Evolutionary conservation across 1,140 invertebrate genomes (phyloP).

Genomic region (Temnothorax curvispinosus): DNA sequence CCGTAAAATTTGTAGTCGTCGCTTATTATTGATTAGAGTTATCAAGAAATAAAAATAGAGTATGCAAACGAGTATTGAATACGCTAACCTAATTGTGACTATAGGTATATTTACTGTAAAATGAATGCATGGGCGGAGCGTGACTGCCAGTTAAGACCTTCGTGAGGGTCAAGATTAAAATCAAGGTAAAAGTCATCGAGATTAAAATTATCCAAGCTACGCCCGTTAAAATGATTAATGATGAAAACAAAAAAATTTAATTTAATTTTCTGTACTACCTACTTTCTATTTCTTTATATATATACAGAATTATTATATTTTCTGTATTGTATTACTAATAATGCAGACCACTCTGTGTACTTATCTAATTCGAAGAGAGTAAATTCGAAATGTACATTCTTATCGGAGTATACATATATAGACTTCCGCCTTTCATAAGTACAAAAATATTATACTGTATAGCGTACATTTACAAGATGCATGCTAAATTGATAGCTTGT

Average conservation of each 20-base stretch:
- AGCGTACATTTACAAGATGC: conserved; percentile 20
- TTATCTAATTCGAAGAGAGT: neutral
- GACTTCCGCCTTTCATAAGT: neutral
- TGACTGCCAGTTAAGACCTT: neutral
- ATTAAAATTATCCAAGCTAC: neutral
- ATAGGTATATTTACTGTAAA: neutral
- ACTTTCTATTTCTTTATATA: neutral
- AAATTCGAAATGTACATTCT: neutral
- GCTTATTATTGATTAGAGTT: neutral
- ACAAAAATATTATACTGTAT: conserved; percentile 48
- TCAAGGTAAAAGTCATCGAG: neutral
- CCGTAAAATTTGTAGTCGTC: neutral
- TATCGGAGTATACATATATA: neutral
- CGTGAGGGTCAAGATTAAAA: neutral
- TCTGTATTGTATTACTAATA: neutral
- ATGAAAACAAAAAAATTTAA: neutral
- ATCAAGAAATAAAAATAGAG: neutral
- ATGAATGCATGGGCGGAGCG: neutral
- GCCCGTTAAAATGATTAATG: neutral
- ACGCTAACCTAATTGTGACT: neutral
- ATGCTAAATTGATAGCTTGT: neutral
- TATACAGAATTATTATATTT: neutral
- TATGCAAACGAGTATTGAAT: neutral
- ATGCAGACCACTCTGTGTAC: neutral
- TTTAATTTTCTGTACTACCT: neutral